Evolutionary conservation across 2,888 invertebrate species (phyloP), one percentile per base, ranked within the genome.

Genomic region (Drosophila demipolita): DNA sequence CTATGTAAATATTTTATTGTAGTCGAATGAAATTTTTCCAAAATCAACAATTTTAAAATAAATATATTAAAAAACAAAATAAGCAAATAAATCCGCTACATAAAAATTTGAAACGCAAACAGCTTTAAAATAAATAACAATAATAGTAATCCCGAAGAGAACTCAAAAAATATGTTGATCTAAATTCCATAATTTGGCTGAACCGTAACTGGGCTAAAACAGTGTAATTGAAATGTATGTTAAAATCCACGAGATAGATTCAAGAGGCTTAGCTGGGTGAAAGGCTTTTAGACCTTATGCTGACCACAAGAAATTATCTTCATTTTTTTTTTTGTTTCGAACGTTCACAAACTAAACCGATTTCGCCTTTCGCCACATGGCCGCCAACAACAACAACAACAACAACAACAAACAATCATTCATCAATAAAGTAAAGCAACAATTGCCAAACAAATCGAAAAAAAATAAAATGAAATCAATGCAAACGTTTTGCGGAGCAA

Each of bases 341-440:
- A 20, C 54, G 15, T 35, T 58, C 33, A 42, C 57, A 70, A 17
- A 7, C 29, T 40, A 53, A 78, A 60, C 63, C 32, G 66, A 75
- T 75, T 77, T 77, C 55, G 79, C 78, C 78, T 78, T 78, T 78
- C 78, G 78, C 78, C 72, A 29, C 36, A 48, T 48, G 26, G 17
- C 26, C 42, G 15, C 52, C 65, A 52, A 29, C 58, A 63, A 52
- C 26, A 66, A 17, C 49, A 63, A 63, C 45, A 23, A 7, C 20
- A 15, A 45, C 23, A 2, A 23, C 45, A 45, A 23, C 23, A 45
- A 45, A 45, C 69, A 78, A 72, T 75, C 75, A 79, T 75, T 53
- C 76, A 83, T 81, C 76, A 83, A 63, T 68, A 73, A 76, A 83
- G 65, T 80, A 71, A 81, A 66, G 67, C 81, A 78, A 78, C 81